These are phyloP conservation scores for Agapostemon virescens DNA, from an alignment of 2,888 invertebrate species.

Conservation along the genomic window DNA sequence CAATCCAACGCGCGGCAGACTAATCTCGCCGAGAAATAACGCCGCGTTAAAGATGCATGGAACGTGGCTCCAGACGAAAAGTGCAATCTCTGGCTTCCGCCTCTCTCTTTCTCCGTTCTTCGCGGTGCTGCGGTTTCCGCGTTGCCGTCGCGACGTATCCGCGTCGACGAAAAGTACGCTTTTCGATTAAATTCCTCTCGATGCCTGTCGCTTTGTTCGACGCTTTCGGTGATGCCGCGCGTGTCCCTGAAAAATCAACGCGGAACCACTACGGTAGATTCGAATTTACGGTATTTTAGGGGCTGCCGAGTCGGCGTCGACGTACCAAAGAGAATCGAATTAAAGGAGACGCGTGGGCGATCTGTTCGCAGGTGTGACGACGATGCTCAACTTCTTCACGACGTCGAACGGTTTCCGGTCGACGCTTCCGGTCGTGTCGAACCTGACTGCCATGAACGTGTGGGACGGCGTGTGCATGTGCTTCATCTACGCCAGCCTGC, in stretches of 20 bases:
- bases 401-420: conserved; percentile 96
- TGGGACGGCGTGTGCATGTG: conserved; percentile 99
- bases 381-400: conserved; percentile 99
- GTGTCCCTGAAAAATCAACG: no score
- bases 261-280: no score
- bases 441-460: conserved; percentile 97
- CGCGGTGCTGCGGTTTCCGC: not conserved
- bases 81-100: not conserved
- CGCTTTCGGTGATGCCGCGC: not conserved
- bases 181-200: not conserved
- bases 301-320: no score
- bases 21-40: conserved; percentile 26
- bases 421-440: conserved; percentile 95
- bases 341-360: not conserved
- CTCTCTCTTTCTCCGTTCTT: not conserved
- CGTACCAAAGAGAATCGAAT: not conserved
- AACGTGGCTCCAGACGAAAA: not conserved
- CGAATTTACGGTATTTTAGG: no score
- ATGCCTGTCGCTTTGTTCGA: not conserved
- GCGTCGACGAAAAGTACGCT: not conserved
- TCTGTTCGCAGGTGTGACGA: conserved; percentile 90
- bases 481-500: conserved; percentile 96
- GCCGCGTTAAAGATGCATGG: conserved; percentile 2
- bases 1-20: not conserved
- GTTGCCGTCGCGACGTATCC: not conserved